Evolutionary conservation across 1,140 invertebrate species (phyloP).

Genomic region (Camponotus vicinus): DNA sequence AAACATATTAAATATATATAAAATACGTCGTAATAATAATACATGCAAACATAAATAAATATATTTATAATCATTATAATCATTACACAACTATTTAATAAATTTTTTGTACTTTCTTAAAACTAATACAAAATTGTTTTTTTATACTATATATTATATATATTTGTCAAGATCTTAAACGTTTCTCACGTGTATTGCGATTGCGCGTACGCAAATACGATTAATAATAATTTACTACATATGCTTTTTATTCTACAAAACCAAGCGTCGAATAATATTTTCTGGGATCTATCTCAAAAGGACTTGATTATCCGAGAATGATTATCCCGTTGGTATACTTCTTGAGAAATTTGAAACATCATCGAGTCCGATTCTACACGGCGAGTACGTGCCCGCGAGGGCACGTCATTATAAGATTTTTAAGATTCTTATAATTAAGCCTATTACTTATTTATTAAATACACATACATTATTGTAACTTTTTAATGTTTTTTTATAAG

Average conservation of each 20-base stretch:
- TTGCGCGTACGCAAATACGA: neutral
- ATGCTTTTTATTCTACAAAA: neutral
- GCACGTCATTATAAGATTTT: neutral
- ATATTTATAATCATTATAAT: neutral
- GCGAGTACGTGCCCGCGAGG: neutral
- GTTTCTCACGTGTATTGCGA: neutral
- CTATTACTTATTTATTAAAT: neutral
- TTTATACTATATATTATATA: neutral
- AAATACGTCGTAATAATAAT: too few relatives aligned
- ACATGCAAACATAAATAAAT: too few relatives aligned
- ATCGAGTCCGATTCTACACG: constrained; percentile 1
- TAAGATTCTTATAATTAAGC: too few relatives aligned
- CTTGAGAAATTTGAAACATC: constrained; percentile 32
- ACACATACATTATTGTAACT: neutral
- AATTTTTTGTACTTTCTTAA: neutral
- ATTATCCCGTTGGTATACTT: neutral
- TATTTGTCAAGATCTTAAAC: neutral
- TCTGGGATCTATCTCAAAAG: neutral
- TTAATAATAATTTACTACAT: neutral
- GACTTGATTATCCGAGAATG: constrained; percentile 34
- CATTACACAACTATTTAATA: neutral
- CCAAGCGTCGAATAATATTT: constrained; percentile 10
- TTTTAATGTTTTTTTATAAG: neutral
- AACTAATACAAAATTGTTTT: neutral
- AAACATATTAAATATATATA: neutral